These are phyloP conservation scores for Pristionchus japonicus DNA, from an alignment of 2,888 invertebrate genomes.

Conservation along the genomic window DNA sequence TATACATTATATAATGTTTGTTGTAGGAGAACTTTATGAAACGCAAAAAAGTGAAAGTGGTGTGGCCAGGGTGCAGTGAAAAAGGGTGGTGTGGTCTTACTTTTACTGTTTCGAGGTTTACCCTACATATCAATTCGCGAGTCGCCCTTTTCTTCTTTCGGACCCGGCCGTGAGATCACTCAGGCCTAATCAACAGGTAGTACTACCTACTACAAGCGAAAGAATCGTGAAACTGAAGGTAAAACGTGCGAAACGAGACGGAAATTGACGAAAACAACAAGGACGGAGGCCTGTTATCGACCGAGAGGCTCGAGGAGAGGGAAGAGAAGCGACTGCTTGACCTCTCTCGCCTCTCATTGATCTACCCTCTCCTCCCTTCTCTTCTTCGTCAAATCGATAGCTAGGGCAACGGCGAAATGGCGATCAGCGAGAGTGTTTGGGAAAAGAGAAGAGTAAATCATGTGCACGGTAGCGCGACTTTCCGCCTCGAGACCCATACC, in stretches of 20 bases:
- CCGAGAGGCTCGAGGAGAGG: no score
- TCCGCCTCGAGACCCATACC: neutral
- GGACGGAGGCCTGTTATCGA: neutral
- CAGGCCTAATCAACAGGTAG: no score
- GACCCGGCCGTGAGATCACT: no score
- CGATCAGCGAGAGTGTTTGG: neutral
- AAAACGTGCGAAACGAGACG: neutral
- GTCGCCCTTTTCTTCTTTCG: no score
- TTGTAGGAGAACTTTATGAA: no score
- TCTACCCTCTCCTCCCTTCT: neutral
- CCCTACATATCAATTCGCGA: no score
- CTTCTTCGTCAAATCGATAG: neutral
- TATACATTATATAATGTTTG: no score
- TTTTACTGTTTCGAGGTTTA: no score
- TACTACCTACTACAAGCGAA: neutral
- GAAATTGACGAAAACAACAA: neutral
- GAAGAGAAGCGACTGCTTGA: neutral
- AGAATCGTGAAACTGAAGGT: neutral
- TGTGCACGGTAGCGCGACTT: neutral
- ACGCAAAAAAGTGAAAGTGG: no score
- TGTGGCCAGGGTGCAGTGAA: no score
- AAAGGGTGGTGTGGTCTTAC: no score
- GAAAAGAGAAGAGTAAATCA: neutral
- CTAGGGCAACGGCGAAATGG: no score
- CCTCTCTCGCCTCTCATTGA: neutral